Base-by-base conservation (phyloP, 2,888 invertebrate species). In the Dysmachus trigonus region DNA sequence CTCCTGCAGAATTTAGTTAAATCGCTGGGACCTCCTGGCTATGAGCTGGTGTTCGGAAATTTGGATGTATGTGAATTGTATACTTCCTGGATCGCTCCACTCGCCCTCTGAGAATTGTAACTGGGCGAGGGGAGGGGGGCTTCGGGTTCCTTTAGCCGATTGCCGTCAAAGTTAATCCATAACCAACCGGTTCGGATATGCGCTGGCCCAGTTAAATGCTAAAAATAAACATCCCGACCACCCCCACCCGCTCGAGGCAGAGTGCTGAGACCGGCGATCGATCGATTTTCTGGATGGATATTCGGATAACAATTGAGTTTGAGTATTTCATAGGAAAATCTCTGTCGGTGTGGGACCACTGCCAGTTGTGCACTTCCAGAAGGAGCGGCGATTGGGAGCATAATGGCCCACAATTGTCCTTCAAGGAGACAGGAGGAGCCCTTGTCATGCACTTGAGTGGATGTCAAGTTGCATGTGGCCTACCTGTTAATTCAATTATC, bases 391-490 rank as follows among this genome's bases (percentile, higher is more conserved):
- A 18, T 33, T 5, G 81, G 81, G 22, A 22, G 35, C 18, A n/a
- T 53, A 62, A 47, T 41, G 33, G 62, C 22, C 27, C 62, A 10
- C 62, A n/a, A 71, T 73, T 47, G 62, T 51, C 18, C 30, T 71
- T 13, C 27, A 62, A 76, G 18, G 72, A 62, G 38, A 33, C 31
- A 73, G 33, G 47, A 77, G 76, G 35, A 6, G 85, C 18, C n/a
- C 33, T 53, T 22, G 22, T 53, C 33, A 13, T 85, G 53, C 53
- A 85, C 85, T 85, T 85, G 76, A 85, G 76, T 62, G 73, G 85
- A 85, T 85, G 85, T 74, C 85, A 85, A 85, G 85, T 76, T 76
- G 47, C 76, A 85, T 85, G 35, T 85, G 85, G 76, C 85, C 85
- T 85, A 62, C 22, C 38, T 76, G 33, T 35, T 85, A 85, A 85